A percentile compares a stretch with the other conserved stretches of the same genome.
phyloP scores from a whole-genome alignment of 1,140 invertebrate genomes.

The Drosophila lini region DNA sequence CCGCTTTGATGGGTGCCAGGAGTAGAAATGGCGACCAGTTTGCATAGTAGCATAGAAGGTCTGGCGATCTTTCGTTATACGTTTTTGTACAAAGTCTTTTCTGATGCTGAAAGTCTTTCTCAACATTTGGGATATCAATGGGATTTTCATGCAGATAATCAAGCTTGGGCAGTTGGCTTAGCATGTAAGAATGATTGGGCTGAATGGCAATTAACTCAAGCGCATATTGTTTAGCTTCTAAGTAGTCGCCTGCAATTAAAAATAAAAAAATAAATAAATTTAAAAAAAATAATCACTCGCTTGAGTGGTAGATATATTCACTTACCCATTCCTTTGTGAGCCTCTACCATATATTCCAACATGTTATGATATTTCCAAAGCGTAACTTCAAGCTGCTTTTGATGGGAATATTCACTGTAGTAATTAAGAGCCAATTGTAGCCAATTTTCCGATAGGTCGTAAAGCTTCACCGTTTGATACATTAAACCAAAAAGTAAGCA shows the following conservation, averaged over 20 bases:
- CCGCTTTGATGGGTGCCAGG: slow-evolving; percentile 10
- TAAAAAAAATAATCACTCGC: no score
- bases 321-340: slow-evolving; percentile 26
- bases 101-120: background rate
- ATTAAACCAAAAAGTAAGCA: slow-evolving; percentile 25
- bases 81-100: slow-evolving; percentile 5
- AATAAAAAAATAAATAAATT: background rate
- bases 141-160: background rate
- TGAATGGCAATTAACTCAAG: background rate
- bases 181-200: slow-evolving; percentile 11
- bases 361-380: slow-evolving; percentile 19
- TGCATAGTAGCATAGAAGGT: slow-evolving; percentile 4
- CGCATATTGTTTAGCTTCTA: slow-evolving; percentile 2
- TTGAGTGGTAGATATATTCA: no score
- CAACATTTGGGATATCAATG: background rate
- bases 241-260: slow-evolving; percentile 9
- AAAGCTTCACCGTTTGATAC: slow-evolving; percentile 1
- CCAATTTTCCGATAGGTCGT: slow-evolving; percentile 20
- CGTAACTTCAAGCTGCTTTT: background rate
- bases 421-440: slow-evolving; percentile 16
- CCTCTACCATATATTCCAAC: slow-evolving; percentile 23
- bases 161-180: slow-evolving; percentile 10
- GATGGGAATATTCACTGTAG: background rate
- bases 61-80: background rate
- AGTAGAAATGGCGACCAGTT: slow-evolving; percentile 1